A percentile compares a stretch with the other conserved stretches of the same genome.
Evolutionary conservation across 2,113 vertebrate genomes (phyloP).

Genomic region (human (Homo sapiens)): GRCh38 chr6:54060001-54060500

Average conservation of each 20-base stretch:
- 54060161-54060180: background rate
- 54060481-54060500: background rate
- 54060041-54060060: background rate
- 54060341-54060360: slow-evolving; percentile 14
- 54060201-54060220: slow-evolving; percentile 26
- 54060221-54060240: background rate
- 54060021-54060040: background rate
- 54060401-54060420: background rate
- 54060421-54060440: background rate
- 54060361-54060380: slow-evolving; percentile 13
- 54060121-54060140: background rate
- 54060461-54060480: background rate
- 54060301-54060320: slow-evolving; percentile 30
- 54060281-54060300: background rate
- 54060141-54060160: background rate
- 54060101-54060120: slow-evolving; percentile 14
- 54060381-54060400: background rate
- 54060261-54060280: slow-evolving; percentile 11
- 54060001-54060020: background rate
- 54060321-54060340: background rate
- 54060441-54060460: background rate
- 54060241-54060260: slow-evolving; percentile 20
- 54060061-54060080: background rate
- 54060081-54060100: background rate
- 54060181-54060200: slow-evolving; percentile 1